These are phyloP conservation scores for Monoplex corrugatus DNA, from an alignment of 2,888 invertebrate genomes.

Conservation along the genomic window DNA sequence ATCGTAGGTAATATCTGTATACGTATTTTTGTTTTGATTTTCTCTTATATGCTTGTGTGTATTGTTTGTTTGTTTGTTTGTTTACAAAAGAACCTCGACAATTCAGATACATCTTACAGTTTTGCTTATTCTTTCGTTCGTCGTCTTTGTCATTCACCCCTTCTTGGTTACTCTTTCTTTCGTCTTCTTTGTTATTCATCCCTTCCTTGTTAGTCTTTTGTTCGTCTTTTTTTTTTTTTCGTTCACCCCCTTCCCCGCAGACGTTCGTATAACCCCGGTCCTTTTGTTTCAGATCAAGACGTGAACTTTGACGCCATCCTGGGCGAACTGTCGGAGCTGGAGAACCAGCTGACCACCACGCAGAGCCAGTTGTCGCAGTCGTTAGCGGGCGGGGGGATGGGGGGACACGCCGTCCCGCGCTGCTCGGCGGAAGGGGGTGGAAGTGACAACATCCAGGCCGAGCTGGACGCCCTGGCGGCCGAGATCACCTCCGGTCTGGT, in stretches of 20 bases:
- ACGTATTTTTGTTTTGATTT: too few relatives aligned
- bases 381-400: constrained; percentile 48
- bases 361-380: constrained; percentile 82
- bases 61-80: too few relatives aligned
- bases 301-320: constrained; percentile 98
- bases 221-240: background rate
- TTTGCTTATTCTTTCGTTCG: too few relatives aligned
- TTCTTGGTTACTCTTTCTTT: too few relatives aligned
- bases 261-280: too few relatives aligned
- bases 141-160: background rate
- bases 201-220: background rate
- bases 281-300: constrained; percentile 87
- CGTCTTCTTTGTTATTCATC: background rate
- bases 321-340: constrained; percentile 96
- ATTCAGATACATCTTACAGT: too few relatives aligned
- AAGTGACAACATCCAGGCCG: constrained; percentile 72
- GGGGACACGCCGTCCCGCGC: background rate
- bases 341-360: constrained; percentile 83
- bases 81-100: too few relatives aligned
- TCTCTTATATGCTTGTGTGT: too few relatives aligned
- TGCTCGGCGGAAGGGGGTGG: constrained; percentile 49
- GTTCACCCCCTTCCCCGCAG: background rate
- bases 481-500: constrained; percentile 74
- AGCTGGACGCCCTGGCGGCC: constrained; percentile 74
- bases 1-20: too few relatives aligned